Evolutionary conservation across 1,140 invertebrate species (phyloP).

Genomic region (Caenorhabditis briggsae): DNA sequence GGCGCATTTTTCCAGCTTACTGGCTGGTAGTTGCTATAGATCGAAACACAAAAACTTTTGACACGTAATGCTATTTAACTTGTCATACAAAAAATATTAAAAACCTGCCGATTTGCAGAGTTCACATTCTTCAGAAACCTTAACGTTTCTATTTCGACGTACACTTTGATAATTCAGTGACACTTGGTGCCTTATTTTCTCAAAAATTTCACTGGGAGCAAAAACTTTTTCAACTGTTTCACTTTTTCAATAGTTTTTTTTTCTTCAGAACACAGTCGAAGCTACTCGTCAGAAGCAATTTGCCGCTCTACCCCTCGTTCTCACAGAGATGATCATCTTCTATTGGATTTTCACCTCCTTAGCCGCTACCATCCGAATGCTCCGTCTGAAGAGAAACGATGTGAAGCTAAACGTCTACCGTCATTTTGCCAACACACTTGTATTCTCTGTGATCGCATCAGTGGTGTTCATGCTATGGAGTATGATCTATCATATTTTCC

Average conservation of each 20-base stretch:
- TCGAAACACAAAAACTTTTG: too few species aligned
- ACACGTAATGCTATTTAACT: too few species aligned
- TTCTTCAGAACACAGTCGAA: slow-evolving; percentile 74
- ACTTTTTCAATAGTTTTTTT: slow-evolving; percentile 54
- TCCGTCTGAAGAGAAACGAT: slow-evolving; percentile 84
- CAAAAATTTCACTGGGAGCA: too few species aligned
- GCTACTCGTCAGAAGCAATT: slow-evolving; percentile 77
- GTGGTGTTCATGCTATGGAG: slow-evolving; percentile 93
- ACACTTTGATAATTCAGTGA: too few species aligned
- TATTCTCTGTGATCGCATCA: slow-evolving; percentile 88
- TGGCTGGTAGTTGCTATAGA: too few species aligned
- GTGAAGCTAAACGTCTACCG: slow-evolving; percentile 90
- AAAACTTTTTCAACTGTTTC: too few species aligned
- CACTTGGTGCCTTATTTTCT: too few species aligned
- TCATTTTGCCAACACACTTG: slow-evolving; percentile 92
- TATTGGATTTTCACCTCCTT: slow-evolving; percentile 83
- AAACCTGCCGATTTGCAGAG: too few species aligned
- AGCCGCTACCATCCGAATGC: slow-evolving; percentile 88
- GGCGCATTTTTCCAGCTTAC: too few species aligned
- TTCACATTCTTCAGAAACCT: too few species aligned
- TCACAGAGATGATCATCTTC: slow-evolving; percentile 77
- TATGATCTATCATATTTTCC: slow-evolving; percentile 83
- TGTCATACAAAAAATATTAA: too few species aligned
- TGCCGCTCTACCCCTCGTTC: slow-evolving; percentile 76
- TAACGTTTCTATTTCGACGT: too few species aligned